phyloP scores from a whole-genome alignment of 2,113 vertebrate species.

The Coturnix japonica region DNA sequence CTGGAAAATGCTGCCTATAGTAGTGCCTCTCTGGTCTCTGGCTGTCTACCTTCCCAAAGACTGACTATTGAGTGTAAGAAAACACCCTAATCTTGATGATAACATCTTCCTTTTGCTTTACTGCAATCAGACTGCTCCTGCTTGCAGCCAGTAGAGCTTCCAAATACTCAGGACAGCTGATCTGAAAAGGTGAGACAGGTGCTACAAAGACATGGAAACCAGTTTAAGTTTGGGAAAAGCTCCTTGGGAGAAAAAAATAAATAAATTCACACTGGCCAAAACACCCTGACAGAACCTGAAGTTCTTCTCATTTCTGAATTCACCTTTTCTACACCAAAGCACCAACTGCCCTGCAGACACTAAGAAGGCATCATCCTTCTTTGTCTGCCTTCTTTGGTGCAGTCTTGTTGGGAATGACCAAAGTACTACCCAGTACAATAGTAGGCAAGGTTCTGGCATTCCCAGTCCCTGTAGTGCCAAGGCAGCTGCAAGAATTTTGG shows the following conservation, averaged over 20 bases:
- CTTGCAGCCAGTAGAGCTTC: background rate
- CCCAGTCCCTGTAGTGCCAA: too few relatives aligned
- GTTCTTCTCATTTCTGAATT: background rate
- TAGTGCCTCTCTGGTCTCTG: background rate
- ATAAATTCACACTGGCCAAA: background rate
- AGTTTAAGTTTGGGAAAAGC: background rate
- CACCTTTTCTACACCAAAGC: background rate
- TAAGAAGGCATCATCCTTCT: background rate
- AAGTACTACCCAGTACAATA: too few relatives aligned
- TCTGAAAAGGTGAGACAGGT: background rate
- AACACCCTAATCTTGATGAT: background rate
- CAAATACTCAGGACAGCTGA: background rate
- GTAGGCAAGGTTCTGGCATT: too few relatives aligned
- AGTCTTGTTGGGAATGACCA: too few relatives aligned
- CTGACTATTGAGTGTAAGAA: background rate
- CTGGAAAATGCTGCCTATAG: background rate
- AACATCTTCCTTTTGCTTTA: background rate
- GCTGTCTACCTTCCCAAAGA: background rate
- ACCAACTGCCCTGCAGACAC: background rate
- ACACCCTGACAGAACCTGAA: background rate
- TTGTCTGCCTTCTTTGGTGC: too few relatives aligned
- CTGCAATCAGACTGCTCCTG: background rate
- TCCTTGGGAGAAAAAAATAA: background rate
- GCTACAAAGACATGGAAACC: background rate
- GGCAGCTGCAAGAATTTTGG: too few relatives aligned